Evolutionary conservation across 2,113 vertebrate genomes (phyloP), one percentile per base, ranked within the genome.

Genomic region (Sinocyclocheilus maitianheensis): DNA sequence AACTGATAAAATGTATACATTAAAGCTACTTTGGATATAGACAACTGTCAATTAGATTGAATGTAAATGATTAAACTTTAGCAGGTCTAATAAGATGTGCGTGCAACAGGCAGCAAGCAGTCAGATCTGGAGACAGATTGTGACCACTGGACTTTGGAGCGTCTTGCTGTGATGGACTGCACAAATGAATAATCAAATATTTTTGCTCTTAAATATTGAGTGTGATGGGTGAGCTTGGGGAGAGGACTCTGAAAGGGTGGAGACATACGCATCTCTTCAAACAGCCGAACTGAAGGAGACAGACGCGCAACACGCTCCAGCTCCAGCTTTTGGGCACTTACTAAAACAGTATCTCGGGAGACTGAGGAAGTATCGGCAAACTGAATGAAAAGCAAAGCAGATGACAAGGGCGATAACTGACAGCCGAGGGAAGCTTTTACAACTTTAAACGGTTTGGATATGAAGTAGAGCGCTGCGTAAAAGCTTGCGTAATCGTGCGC

Each of bases 221-320:
- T 6, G 69, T n/a, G 51, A 84, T 24, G 40, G 13, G 4, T 72
- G 40, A 72, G 48, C 30, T 10, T 67, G 43, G 78, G 71, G 48
- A 72, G 26, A 14, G 43, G 13, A n/a, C 30, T 65, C 24, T 30
- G 26, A 55, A 83, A 74, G 69, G 82, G 69, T 58, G 69, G 82
- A 74, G 82, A 84, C 51, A 71, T 48, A 4, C 43, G 37, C 26
- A 69, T 58, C 48, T 83, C 46, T 83, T 80, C 58, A 43, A 80
- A 80, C 24, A 48, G 60, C 20, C 18, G 60, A 5, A 18, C 18
- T 40, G 30, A 53, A 24, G 8, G n/a, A 82, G 80, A 83, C 51
- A 84, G 13, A 43, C 69, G 34, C 18, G 22, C 77, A 22, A 20
- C 16, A 24, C 20, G 18, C 30, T 34, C 30, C 51, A 22, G 40